These are phyloP conservation scores for Poecilia velifera DNA, from an alignment of 2,797 vertebrate genomes.

Conservation along the genomic window DNA sequence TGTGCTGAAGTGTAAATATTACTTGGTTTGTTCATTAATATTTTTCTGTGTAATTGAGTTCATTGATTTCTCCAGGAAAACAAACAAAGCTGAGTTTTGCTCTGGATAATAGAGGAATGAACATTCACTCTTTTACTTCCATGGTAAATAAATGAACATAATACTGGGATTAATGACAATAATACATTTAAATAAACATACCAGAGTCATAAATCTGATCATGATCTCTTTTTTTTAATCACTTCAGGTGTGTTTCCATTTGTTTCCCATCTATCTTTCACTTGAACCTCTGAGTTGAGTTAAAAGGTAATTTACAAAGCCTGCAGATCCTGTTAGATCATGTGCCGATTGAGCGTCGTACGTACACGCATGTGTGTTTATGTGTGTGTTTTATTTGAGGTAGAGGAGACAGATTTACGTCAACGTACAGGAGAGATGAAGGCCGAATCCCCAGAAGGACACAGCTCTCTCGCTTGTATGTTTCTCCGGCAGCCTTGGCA, in stretches of 20 bases:
- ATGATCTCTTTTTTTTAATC: not conserved
- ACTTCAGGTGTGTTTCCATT: not conserved
- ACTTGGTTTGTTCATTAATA: not conserved
- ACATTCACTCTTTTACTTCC: not conserved
- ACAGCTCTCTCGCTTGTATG: slow-evolving; percentile 50
- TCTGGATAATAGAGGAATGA: slow-evolving; percentile 25
- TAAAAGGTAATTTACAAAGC: slow-evolving; percentile 54
- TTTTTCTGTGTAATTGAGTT: slow-evolving; percentile 38
- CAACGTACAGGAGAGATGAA: slow-evolving; percentile 58
- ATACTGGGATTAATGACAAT: not conserved
- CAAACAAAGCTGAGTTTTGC: slow-evolving; percentile 62
- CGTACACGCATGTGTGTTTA: slow-evolving; percentile 22
- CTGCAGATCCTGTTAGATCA: slow-evolving; percentile 59
- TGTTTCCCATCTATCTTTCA: slow-evolving; percentile 37
- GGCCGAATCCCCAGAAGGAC: slow-evolving; percentile 57
- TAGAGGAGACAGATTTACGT: slow-evolving; percentile 71
- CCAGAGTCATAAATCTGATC: not conserved
- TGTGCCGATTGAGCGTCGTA: slow-evolving; percentile 17
- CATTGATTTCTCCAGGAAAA: slow-evolving; percentile 61
- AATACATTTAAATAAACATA: not conserved
- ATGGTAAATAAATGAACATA: not conserved
- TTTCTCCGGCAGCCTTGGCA: slow-evolving; percentile 57
- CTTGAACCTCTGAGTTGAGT: slow-evolving; percentile 44
- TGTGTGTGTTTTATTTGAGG: slow-evolving; percentile 46
- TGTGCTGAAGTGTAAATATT: not conserved